phyloP scores from a whole-genome alignment of 2,888 invertebrate species.

The Salpingus planirostris region DNA sequence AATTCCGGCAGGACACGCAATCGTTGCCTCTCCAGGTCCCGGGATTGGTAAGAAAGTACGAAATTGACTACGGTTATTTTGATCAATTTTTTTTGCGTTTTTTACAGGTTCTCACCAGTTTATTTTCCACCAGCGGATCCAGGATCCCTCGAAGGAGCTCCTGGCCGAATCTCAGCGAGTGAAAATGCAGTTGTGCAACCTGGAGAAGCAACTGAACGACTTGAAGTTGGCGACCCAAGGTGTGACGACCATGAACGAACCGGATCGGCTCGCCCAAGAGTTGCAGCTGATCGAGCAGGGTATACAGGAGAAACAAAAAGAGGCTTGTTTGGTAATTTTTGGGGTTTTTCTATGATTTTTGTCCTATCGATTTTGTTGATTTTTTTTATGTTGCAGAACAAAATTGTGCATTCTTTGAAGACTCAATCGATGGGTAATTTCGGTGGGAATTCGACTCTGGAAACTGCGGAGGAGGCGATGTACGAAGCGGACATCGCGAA shows the following conservation, averaged over 20 bases:
- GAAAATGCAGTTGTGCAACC: conserved; percentile 49
- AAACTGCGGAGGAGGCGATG: conserved; percentile 45
- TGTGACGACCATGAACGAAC: conserved; percentile 45
- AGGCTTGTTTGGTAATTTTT: conserved; percentile 45
- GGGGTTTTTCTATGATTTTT: conserved; percentile 2
- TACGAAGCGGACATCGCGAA: conserved; percentile 58
- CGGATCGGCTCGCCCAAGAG: conserved; percentile 51
- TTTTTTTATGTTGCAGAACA: conserved; percentile 38
- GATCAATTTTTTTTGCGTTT: no score
- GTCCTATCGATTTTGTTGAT: conserved; percentile 5
- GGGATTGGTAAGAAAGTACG: conserved; percentile 35
- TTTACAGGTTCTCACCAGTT: conserved; percentile 32
- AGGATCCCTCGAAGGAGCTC: conserved; percentile 40
- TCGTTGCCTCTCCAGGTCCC: conserved; percentile 28
- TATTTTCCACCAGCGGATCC: conserved; percentile 33
- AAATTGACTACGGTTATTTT: conserved; percentile 1
- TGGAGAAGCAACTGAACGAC: conserved; percentile 54
- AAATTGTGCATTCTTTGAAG: conserved; percentile 35
- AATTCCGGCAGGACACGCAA: conserved; percentile 27
- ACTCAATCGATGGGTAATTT: conserved; percentile 29
- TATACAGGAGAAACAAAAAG: conserved; percentile 53
- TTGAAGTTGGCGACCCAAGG: conserved; percentile 47
- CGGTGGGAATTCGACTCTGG: conserved; percentile 22
- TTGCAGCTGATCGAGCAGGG: conserved; percentile 53
- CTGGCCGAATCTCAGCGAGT: conserved; percentile 52